Conservation (phyloP, 2,797 vertebrate species). For the Poecilia gillii region DNA sequence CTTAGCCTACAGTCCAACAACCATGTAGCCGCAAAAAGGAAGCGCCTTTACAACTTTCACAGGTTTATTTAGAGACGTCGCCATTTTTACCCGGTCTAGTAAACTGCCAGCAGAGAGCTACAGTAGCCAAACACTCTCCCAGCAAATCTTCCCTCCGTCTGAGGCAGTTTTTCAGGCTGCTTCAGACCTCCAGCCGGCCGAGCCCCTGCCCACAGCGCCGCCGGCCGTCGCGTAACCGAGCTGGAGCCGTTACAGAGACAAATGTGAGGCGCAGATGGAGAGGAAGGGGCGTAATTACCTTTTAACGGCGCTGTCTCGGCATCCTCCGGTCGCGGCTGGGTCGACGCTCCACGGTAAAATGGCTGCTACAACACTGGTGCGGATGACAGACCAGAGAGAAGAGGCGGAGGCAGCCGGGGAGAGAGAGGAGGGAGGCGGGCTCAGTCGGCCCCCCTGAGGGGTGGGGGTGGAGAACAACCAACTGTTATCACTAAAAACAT, state of each 20-base stretch:
- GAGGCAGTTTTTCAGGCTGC: slow-evolving; percentile 39
- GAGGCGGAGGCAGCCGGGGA: slow-evolving; percentile 64
- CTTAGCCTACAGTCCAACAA: not conserved
- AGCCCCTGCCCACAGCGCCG: not conserved
- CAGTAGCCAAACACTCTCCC: slow-evolving; percentile 38
- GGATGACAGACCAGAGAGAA: slow-evolving; percentile 55
- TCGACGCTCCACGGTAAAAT: slow-evolving; percentile 74
- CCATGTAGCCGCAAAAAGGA: accelerated
- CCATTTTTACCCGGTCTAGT: slow-evolving; percentile 54
- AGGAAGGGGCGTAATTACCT: slow-evolving; percentile 53
- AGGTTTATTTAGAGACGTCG: slow-evolving; percentile 23
- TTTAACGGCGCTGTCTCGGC: slow-evolving; percentile 52
- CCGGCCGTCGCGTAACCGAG: not conserved
- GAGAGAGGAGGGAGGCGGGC: slow-evolving; percentile 59
- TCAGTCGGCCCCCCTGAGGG: slow-evolving; percentile 33
- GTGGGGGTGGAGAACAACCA: slow-evolving; percentile 51
- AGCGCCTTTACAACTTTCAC: slow-evolving; percentile 48
- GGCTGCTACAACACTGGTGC: slow-evolving; percentile 73
- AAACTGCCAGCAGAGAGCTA: slow-evolving; percentile 38
- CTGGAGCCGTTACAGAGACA: not conserved
- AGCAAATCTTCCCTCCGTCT: slow-evolving; percentile 39
- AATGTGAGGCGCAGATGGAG: not conserved
- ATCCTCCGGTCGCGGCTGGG: slow-evolving; percentile 58
- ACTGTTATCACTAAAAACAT: not conserved
- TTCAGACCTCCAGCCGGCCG: slow-evolving; percentile 19